Base-by-base conservation (phyloP, 2,113 vertebrate genomes). In the Onychostruthus taczanowskii region DNA sequence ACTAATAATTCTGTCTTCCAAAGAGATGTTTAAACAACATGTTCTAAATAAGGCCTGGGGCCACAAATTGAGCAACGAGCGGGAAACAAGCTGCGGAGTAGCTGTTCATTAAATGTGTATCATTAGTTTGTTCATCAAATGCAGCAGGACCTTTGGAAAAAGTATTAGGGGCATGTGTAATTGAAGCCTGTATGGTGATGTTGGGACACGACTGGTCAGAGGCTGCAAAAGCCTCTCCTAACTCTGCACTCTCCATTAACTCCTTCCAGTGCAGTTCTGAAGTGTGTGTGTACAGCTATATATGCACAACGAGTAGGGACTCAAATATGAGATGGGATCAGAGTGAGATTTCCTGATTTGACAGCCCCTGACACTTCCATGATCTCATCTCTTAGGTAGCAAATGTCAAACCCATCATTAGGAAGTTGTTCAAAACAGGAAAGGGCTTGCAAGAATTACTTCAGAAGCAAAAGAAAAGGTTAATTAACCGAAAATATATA, bases 31-130 rank as follows among this genome's bases (percentile, higher is more conserved):
- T 75, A 69, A 91, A 94, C 46, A 95, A 73, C 64, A 16, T 7
- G 37, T 22, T 64, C 73, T 89, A 94, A 91, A 84, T 72, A 82
- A 89, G 69, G 81, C 96, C 94, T 11, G 33, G 16, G 84, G 96
- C 77, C 66, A 79, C 62, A 67, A 67, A 91, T 82, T 0, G 7
- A 94, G 78, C 80, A 41, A 17, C 0, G 24, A 81, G 79, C 16
- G 46, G 79, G 73, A 52, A 91, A 87, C n/a, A 56, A 92, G 87
- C 81, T 76, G 74, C 35, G 11, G 77, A 93, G 53, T 15, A 62
- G 80, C 69, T 72, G 35, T 43, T 92, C 69, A 22, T 78, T 89
- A 62, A 86, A 63, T 2, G 2, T 1, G 3, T 58, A 41, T 35
- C 52, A 5, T 63, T 44, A 12, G 39, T 72, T 27, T 55, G 64